Evolutionary conservation across 2,113 vertebrate genomes (phyloP).

Genomic region (Sturnira hondurensis): DNA sequence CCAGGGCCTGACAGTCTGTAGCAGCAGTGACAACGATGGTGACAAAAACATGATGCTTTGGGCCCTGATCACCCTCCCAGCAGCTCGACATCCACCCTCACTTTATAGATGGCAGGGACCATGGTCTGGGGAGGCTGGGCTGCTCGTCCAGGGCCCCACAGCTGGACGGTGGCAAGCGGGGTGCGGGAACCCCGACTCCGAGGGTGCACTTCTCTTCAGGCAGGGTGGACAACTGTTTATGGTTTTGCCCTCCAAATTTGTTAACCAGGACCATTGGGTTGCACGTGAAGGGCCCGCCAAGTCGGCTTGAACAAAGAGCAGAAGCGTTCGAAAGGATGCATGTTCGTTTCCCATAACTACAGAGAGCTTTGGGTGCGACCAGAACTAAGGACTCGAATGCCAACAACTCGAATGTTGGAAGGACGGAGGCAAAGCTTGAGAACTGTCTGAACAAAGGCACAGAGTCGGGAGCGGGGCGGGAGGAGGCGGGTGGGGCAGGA

Average conservation of each 20-base stretch:
- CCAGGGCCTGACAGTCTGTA: fast-evolving
- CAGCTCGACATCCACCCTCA: no score
- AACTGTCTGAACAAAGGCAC: not conserved
- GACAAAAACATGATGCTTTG: no score
- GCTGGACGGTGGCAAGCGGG: not conserved
- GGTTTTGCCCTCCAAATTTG: not conserved
- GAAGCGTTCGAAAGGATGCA: not conserved
- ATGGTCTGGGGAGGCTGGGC: not conserved
- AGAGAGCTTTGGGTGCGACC: not conserved
- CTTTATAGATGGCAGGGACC: fast-evolving
- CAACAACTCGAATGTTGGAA: no score
- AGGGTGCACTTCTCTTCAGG: not conserved
- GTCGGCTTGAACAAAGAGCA: not conserved
- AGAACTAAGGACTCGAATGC: not conserved
- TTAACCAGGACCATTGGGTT: not conserved
- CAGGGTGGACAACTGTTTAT: not conserved
- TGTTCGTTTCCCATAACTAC: not conserved
- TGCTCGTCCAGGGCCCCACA: not conserved
- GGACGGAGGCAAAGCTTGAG: fast-evolving
- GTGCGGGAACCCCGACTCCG: not conserved
- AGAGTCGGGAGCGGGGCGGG: fast-evolving
- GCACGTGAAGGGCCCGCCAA: not conserved
- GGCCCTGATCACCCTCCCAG: fast-evolving
- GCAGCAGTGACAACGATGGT: fast-evolving
- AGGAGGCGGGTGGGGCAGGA: not conserved